phyloP scores from a whole-genome alignment of 2,113 vertebrate species.

The Pelecanus crispus region DNA sequence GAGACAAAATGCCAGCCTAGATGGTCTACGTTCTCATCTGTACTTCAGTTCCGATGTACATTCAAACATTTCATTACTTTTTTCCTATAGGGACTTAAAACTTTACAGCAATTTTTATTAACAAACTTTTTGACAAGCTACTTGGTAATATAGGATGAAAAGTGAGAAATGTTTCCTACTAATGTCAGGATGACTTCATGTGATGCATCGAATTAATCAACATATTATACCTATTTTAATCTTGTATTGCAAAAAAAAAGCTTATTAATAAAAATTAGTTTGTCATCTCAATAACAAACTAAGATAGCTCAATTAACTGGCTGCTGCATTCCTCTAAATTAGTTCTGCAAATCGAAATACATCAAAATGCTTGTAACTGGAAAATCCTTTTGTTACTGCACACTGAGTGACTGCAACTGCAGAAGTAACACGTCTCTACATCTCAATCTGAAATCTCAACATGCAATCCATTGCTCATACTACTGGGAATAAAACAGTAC shows the following conservation, averaged over 20 bases:
- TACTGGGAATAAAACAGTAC: neutral
- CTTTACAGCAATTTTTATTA: neutral
- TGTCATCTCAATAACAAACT: neutral
- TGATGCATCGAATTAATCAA: neutral
- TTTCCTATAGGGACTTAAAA: neutral
- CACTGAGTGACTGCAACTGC: neutral
- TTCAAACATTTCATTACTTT: neutral
- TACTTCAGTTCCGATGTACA: fast-evolving
- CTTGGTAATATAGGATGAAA: neutral
- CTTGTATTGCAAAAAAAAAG: neutral
- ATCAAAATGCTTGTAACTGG: neutral
- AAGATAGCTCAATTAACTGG: neutral
- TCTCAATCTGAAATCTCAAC: neutral
- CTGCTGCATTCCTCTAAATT: neutral
- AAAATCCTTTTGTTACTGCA: neutral
- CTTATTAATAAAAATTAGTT: neutral
- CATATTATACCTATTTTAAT: neutral
- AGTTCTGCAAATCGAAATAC: neutral
- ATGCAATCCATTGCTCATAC: neutral
- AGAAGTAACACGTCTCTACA: neutral
- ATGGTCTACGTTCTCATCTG: neutral
- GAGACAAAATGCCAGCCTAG: neutral
- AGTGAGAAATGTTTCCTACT: neutral
- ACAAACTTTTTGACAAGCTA: neutral
- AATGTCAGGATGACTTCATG: neutral